Percentiles rank a stretch among this genome's conserved stretches.
phyloP scores from a whole-genome alignment of 1,140 invertebrate genomes.

The Drosophila tristis region DNA sequence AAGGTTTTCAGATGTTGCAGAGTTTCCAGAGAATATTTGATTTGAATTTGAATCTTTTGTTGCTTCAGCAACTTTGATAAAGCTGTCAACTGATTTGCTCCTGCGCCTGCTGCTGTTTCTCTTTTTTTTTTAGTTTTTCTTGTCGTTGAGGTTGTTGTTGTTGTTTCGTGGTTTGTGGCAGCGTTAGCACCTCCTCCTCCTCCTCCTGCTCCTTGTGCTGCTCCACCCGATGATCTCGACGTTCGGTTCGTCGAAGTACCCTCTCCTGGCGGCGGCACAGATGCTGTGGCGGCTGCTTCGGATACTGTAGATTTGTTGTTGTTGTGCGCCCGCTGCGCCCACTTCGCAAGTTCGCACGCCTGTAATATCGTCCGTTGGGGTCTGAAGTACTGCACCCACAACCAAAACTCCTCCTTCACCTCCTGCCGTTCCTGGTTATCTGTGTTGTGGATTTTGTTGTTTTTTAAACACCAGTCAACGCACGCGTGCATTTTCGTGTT shows the following conservation, averaged over 20 bases:
- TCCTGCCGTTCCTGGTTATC: slow-evolving; percentile 9
- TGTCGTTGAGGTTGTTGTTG: slow-evolving; percentile 73
- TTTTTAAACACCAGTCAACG: slow-evolving; percentile 74
- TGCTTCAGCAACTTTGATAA: slow-evolving; percentile 9
- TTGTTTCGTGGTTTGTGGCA: slow-evolving; percentile 54
- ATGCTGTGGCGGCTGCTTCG: slow-evolving; percentile 16
- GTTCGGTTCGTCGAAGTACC: not conserved
- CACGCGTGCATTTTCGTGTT: slow-evolving; percentile 81
- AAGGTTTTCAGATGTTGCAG: too few relatives aligned
- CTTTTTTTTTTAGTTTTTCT: slow-evolving; percentile 23
- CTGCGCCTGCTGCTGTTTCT: slow-evolving; percentile 14
- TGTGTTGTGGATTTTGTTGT: slow-evolving; percentile 40
- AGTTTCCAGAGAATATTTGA: too few relatives aligned
- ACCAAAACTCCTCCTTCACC: not conserved
- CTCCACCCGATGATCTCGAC: not conserved
- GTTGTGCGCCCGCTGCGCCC: not conserved
- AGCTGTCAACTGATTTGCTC: slow-evolving; percentile 7
- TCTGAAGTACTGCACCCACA: too few relatives aligned
- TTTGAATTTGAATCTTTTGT: slow-evolving; percentile 26
- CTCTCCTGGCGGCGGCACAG: not conserved
- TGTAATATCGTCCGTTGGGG: too few relatives aligned
- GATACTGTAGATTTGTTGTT: slow-evolving; percentile 2
- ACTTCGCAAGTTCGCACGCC: too few relatives aligned
- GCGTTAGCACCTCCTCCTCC: slow-evolving; percentile 32
- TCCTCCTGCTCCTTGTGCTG: slow-evolving; percentile 8